Conservation (phyloP, 1,140 invertebrate species). For the Parasteatoda tepidariorum region DNA sequence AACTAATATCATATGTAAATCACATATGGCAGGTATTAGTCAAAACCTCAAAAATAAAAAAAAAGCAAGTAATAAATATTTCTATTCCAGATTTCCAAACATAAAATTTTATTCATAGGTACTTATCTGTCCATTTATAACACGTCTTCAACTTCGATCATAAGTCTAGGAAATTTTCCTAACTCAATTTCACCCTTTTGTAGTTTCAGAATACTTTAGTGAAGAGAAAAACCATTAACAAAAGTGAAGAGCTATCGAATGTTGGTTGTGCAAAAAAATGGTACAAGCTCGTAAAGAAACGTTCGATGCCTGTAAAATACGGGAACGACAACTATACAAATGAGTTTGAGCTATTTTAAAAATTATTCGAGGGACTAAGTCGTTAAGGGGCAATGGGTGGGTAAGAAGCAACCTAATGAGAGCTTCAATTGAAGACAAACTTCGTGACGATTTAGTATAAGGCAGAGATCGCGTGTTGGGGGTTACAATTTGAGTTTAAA, state of each 20-base stretch:
- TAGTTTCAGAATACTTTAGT: no score
- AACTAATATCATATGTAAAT: no score
- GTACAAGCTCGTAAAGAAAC: slow-evolving; percentile 49
- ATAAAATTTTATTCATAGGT: no score
- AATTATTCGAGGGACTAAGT: slow-evolving; percentile 51
- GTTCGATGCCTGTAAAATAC: slow-evolving; percentile 33
- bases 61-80: no score
- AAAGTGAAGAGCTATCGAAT: background rate
- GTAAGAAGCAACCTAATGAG: slow-evolving; percentile 57
- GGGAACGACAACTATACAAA: slow-evolving; percentile 50
- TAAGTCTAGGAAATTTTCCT: no score
- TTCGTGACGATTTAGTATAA: slow-evolving; percentile 47
- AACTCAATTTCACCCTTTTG: no score
- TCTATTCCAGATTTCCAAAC: no score
- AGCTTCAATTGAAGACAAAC: slow-evolving; percentile 4
- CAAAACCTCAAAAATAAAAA: no score
- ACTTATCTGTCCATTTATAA: no score
- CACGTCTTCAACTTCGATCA: no score
- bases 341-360: slow-evolving; percentile 50
- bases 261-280: slow-evolving; percentile 28
- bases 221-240: no score
- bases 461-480: slow-evolving; percentile 15
- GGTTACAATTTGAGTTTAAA: slow-evolving; percentile 29
- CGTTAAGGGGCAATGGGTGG: slow-evolving; percentile 55
- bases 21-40: no score